Base-by-base conservation (phyloP, 37 sponge, comb jelly and placozoan species). In the Agelas oroides region DNA sequence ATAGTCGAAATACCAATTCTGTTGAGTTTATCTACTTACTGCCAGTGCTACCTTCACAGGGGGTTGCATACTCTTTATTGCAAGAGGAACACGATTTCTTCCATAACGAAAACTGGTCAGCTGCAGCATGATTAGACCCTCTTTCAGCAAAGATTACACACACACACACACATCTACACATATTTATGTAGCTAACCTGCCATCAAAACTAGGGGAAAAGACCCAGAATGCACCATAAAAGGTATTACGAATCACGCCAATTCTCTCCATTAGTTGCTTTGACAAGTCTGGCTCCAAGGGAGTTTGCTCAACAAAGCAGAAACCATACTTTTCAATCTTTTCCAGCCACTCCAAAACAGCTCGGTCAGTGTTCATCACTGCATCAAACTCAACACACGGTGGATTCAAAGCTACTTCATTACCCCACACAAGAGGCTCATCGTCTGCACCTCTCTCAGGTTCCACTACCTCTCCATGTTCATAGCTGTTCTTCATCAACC, bases 171-270 rank as follows among this genome's bases (percentile, higher is more conserved):
- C 46, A 46, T 8, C 3, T 46, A 46, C 3, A 46, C 46, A 46
- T 8, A 46, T 12, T 46, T 8, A 12, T 46, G 46, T 46, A 46
- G n/a, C n/a, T n/a, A n/a, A n/a, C 46, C 46, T 46, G 46, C 46
- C 46, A 12, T 3, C 46, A 3, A 46, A 46, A 8, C 8, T 8
- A 46, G 46, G 6, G 8, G 46, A 12, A 8, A 46, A 46, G 46
- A 19, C 32, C 76, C 76, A 76, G 20, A 76, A 18, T 14, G 53
- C 59, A n/a, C 83, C 83, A 57, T 71, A 82, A 21, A 71, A 16
- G 19, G 83, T 82, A 23, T 60, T 71, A 36, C 83, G 71, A 19
- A 82, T 25, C 25, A 71, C 59, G 33, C 83, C 83, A 1, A 82
- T 27, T 52, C 73, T 71, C 16, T 71, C 38, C 15, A 82, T 16